These are phyloP conservation scores for Linnaemya tessellans DNA, from an alignment of 2,888 invertebrate species.

Conservation along the genomic window DNA sequence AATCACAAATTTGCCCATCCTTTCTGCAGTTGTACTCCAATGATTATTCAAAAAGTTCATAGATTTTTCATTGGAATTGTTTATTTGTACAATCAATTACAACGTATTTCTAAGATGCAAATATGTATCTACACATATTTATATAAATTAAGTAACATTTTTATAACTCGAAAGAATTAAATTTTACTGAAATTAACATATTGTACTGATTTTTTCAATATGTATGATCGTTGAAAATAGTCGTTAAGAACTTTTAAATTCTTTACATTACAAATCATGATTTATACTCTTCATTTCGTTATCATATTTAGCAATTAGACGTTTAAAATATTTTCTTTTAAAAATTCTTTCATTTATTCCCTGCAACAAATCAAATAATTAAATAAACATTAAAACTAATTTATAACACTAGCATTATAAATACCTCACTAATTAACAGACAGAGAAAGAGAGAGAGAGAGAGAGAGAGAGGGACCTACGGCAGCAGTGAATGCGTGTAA, in stretches of 20 bases:
- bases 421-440: slow-evolving; percentile 67
- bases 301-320: slow-evolving; percentile 6
- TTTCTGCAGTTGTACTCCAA: no score
- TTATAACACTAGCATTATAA: slow-evolving; percentile 63
- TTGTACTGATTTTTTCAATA: no score
- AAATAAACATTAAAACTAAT: slow-evolving; percentile 65
- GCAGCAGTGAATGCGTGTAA: slow-evolving; percentile 26
- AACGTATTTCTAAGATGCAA: no score
- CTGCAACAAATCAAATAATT: slow-evolving; percentile 40
- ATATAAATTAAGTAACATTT: no score
- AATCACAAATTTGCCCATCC: no score
- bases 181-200: no score
- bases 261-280: background rate
- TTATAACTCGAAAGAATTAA: no score
- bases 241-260: background rate
- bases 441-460: no score
- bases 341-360: slow-evolving; percentile 16
- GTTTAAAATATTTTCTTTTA: background rate
- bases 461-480: background rate
- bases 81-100: no score
- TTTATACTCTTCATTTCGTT: background rate
- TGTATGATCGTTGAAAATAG: background rate
- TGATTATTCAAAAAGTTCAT: no score
- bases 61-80: no score
- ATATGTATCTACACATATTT: no score